Base-by-base conservation (phyloP, 2,113 vertebrate genomes). In the Hymenochirus boettgeri region DNA sequence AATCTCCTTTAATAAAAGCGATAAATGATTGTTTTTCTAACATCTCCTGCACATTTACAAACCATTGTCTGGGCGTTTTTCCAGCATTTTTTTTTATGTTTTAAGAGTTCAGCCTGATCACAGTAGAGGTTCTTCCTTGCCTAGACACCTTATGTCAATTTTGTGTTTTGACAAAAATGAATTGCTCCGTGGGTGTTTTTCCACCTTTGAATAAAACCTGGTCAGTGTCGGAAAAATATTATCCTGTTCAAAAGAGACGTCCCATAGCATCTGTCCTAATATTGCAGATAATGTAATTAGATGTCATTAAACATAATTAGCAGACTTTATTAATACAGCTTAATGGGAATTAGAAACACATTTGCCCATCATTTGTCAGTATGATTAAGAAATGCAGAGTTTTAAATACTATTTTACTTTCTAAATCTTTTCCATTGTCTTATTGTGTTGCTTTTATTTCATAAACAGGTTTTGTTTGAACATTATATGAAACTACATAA, bases 241-340 rank as follows among this genome's bases (percentile, higher is more conserved):
- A 59, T 22, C 47, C 65, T 60, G 65, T 80, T 85, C 80, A 82
- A 77, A 82, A 73, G 78, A 75, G 75, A 84, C 85, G 70, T 86
- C 82, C 86, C 84, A 82, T 81, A 88, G 82, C 84, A 88, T 87
- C 85, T 88, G 85, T 79, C 80, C 87, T 85, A 79, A 86, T 83
- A 85, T 83, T 74, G 77, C 82, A 82, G 76, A 83, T 79, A 76
- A 72, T 66, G 84, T 88, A 83, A 85, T 88, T 88, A 90, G 78
- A 69, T 79, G 78, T 78, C 75, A 88, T 88, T 88, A 85, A 82
- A 79, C 74, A 75, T 85, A 83, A 90, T 86, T 80, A 88, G 79
- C 81, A 81, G 67, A 71, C 78, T 80, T 77, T 77, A 83, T 84
- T 81, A 85, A 79, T 75, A 57, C 71, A 65, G 76, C 78, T 71